phyloP scores from a whole-genome alignment of 2,113 vertebrate species.

The Phalacrocorax carbo region DNA sequence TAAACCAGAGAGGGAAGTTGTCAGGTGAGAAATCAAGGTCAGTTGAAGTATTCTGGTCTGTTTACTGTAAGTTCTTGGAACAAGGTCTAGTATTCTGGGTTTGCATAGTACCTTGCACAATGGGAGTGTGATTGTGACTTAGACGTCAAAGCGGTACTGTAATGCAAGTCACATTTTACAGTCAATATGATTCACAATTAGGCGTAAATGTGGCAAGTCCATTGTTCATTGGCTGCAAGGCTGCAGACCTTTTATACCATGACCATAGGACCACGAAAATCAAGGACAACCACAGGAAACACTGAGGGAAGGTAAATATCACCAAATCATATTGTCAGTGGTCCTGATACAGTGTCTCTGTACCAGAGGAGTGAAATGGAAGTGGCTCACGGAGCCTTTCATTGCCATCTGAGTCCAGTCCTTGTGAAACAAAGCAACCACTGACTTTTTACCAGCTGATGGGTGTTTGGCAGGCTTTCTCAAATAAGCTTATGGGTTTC shows the following conservation, averaged over 20 bases:
- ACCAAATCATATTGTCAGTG: too few species aligned
- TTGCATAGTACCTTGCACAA: background rate
- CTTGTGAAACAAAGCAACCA: background rate
- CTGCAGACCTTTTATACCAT: background rate
- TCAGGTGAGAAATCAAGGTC: background rate
- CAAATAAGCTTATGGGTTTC: background rate
- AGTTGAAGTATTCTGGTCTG: rapidly evolving
- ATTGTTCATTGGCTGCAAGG: background rate
- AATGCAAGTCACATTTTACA: background rate
- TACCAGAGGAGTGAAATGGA: background rate
- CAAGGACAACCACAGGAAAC: background rate
- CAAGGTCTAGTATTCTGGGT: background rate
- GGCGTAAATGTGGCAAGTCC: background rate
- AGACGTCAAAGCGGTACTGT: background rate
- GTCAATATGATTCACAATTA: background rate
- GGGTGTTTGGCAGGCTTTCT: background rate
- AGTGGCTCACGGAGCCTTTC: background rate
- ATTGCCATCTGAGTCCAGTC: background rate
- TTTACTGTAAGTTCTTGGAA: background rate
- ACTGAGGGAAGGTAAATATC: background rate
- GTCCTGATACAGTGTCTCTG: background rate
- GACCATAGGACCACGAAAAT: background rate
- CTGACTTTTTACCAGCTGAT: background rate
- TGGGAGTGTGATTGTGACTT: background rate
- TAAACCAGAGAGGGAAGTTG: background rate